Conservation (phyloP, 2,888 invertebrate genomes). For the Euplagia quadripunctaria region DNA sequence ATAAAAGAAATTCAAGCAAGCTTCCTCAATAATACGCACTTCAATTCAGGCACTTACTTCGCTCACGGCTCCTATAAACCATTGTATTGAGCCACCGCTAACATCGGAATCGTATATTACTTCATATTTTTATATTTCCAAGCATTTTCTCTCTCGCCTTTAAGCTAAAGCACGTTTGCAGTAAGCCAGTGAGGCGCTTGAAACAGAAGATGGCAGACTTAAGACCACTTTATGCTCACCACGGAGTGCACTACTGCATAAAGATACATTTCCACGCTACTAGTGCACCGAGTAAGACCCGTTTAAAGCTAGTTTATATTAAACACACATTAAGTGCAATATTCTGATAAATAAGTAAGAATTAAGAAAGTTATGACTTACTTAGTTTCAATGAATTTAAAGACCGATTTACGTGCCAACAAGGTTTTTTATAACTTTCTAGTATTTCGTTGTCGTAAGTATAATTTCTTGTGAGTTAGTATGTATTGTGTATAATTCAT, state of each 20-base stretch:
- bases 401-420: not conserved
- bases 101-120: constrained; percentile 42
- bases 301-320: constrained; percentile 17
- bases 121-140: constrained; percentile 36
- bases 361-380: not conserved
- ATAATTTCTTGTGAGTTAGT: too few relatives aligned
- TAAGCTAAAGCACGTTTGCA: constrained; percentile 54
- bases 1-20: constrained; percentile 46
- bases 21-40: constrained; percentile 33
- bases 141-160: constrained; percentile 47
- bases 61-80: constrained; percentile 27
- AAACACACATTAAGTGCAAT: constrained; percentile 15
- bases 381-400: not conserved
- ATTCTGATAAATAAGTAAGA: not conserved
- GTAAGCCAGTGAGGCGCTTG: constrained; percentile 62
- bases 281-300: constrained; percentile 12
- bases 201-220: constrained; percentile 65
- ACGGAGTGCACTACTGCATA: constrained; percentile 71
- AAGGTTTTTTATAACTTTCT: not conserved
- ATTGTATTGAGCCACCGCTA: constrained; percentile 26
- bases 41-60: constrained; percentile 40
- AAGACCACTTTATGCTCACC: constrained; percentile 69
- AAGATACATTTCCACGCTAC: constrained; percentile 63
- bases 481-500: not conserved
- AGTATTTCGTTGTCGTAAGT: not conserved